Conservation (phyloP, 2,797 vertebrate genomes). For the Cyprinodon diabolis region DNA sequence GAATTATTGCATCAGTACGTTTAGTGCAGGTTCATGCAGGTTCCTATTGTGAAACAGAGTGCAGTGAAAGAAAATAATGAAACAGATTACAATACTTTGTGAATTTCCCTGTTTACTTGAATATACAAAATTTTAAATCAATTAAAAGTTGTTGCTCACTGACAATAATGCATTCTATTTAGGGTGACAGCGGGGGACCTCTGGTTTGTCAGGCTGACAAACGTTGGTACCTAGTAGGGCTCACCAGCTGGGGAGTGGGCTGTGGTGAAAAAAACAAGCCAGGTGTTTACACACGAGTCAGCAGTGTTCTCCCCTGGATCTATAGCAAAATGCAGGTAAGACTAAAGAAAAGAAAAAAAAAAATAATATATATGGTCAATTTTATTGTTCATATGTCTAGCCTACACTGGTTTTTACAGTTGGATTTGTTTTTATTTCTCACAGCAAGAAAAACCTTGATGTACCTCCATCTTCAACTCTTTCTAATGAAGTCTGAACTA, state of each 20-base stretch:
- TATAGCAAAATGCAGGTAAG: conserved; percentile 91
- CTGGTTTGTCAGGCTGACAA: conserved; percentile 82
- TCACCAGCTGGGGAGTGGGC: conserved; percentile 93
- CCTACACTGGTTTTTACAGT: neutral
- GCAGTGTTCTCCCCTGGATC: conserved; percentile 86
- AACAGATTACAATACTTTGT: neutral
- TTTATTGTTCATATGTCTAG: neutral
- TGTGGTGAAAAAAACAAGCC: conserved; percentile 87
- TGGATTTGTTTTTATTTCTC: conserved; percentile 18
- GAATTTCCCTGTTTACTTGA: neutral
- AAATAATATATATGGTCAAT: neutral
- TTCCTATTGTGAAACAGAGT: neutral
- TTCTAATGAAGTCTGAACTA: conserved; percentile 31
- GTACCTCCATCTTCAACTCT: neutral
- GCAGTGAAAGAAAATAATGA: neutral
- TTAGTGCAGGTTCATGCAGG: neutral
- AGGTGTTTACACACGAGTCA: conserved; percentile 88
- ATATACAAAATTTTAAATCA: neutral
- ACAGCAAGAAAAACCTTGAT: conserved; percentile 61
- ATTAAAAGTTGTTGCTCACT: neutral
- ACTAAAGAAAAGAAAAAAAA: neutral
- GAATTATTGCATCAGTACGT: neutral
- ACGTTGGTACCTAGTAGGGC: conserved; percentile 86
- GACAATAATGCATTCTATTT: neutral
- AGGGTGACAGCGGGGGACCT: conserved; percentile 96